phyloP scores from a whole-genome alignment of 2,888 invertebrate genomes.

The Schrankia costaestrigalis region DNA sequence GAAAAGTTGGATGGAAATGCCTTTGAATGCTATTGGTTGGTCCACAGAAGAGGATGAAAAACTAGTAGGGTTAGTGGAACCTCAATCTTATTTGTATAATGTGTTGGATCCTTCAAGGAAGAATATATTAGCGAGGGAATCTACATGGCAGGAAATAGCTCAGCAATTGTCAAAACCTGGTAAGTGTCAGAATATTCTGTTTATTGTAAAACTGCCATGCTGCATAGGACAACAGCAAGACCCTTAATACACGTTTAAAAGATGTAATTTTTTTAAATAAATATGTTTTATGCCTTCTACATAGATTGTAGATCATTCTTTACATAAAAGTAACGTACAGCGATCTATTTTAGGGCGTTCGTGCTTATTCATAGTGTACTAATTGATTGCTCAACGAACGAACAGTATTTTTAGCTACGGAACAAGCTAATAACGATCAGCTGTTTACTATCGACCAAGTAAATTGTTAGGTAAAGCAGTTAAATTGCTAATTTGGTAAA shows the following conservation, averaged over 20 bases:
- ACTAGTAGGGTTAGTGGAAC: conserved; percentile 63
- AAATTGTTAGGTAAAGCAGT: too few relatives aligned
- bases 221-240: conserved; percentile 44
- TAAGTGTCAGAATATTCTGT: conserved; percentile 27
- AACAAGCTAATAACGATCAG: conserved; percentile 19
- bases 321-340: background rate
- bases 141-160: conserved; percentile 72
- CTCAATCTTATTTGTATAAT: conserved; percentile 64
- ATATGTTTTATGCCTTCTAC: too few relatives aligned
- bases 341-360: conserved; percentile 15
- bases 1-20: conserved; percentile 54
- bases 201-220: conserved; percentile 33
- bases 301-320: conserved; percentile 2
- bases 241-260: too few relatives aligned
- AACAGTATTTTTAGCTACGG: conserved; percentile 15
- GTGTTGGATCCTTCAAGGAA: conserved; percentile 64
- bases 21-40: conserved; percentile 70
- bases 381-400: conserved; percentile 5
- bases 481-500: too few relatives aligned
- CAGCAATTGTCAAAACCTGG: conserved; percentile 63
- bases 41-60: conserved; percentile 64
- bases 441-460: too few relatives aligned
- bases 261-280: too few relatives aligned
- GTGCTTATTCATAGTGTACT: conserved; percentile 2
- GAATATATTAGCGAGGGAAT: conserved; percentile 63